phyloP scores from a whole-genome alignment of 2,888 invertebrate species.

The Trilocha varians region DNA sequence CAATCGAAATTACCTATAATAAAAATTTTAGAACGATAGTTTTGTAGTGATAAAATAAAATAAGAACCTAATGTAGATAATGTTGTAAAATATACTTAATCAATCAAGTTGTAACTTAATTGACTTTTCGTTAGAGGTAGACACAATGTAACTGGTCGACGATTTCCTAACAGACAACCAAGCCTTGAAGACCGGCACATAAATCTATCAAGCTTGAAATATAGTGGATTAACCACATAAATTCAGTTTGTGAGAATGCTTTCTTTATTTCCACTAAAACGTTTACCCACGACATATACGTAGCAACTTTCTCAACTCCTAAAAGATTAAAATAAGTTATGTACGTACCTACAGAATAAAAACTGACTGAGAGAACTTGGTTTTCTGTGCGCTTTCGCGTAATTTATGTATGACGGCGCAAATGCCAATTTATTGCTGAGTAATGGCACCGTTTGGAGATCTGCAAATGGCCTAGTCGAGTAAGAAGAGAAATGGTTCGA shows the following conservation, averaged over 20 bases:
- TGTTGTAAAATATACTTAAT: too few species aligned
- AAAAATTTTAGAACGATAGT: too few species aligned
- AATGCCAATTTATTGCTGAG: slow-evolving; percentile 74
- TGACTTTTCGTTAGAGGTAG: slow-evolving; percentile 18
- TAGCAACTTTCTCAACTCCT: slow-evolving; percentile 3
- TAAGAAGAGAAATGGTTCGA: slow-evolving; percentile 68
- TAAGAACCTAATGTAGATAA: too few species aligned
- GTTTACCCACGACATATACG: slow-evolving; percentile 5
- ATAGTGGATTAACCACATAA: slow-evolving; percentile 34
- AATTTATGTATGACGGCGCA: slow-evolving; percentile 72
- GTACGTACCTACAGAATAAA: slow-evolving; percentile 31
- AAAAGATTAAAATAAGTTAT: slow-evolving; percentile 26
- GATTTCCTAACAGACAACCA: slow-evolving; percentile 14
- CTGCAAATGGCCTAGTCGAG: slow-evolving; percentile 70
- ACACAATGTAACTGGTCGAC: slow-evolving; percentile 12
- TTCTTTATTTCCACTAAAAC: slow-evolving; percentile 19
- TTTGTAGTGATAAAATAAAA: too few species aligned
- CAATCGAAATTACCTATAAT: background rate
- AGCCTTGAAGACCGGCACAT: slow-evolving; percentile 23
- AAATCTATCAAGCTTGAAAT: slow-evolving; percentile 32
- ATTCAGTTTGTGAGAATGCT: slow-evolving; percentile 20
- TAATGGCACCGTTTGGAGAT: slow-evolving; percentile 71
- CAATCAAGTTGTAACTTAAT: slow-evolving; percentile 34
- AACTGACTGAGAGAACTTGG: slow-evolving; percentile 58
- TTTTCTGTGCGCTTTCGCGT: slow-evolving; percentile 57